Evolutionary conservation across 2,113 vertebrate species (phyloP).

Genomic region (Dicerorhinus sumatrensis): DNA sequence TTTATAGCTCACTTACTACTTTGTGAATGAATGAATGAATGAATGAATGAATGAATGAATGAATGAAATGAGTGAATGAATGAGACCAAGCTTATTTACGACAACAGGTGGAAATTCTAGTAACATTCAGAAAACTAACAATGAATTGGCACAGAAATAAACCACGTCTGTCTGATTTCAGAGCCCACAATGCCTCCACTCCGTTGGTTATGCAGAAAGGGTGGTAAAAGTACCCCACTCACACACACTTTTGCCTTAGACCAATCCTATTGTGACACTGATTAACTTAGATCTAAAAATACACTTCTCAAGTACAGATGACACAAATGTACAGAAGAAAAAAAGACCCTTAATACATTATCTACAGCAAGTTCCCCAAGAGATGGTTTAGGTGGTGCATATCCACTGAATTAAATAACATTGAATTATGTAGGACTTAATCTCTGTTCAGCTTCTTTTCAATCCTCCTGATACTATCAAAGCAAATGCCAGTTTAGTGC

Average conservation of each 20-base stretch:
- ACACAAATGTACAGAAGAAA: not conserved
- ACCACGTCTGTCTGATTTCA: not conserved
- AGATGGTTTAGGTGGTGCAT: not conserved
- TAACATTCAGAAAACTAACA: conserved; percentile 3
- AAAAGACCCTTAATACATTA: not conserved
- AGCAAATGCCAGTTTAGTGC: not conserved
- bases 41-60: not conserved
- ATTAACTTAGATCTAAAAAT: conserved; percentile 13
- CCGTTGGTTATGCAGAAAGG: not conserved
- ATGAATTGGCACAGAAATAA: conserved; percentile 1
- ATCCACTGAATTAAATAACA: conserved; percentile 15
- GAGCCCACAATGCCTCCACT: not conserved
- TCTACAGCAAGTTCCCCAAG: not conserved
- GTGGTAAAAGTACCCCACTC: not conserved
- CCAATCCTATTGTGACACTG: not conserved
- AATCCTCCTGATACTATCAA: not conserved
- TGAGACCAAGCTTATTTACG: not conserved
- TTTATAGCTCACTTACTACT: not conserved
- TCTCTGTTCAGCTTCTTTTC: conserved; percentile 11
- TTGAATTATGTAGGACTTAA: not conserved
- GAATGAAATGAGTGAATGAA: not conserved
- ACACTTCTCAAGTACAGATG: not conserved
- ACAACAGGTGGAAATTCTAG: not conserved
- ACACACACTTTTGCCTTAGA: not conserved
- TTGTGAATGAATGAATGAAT: not conserved